Base-by-base conservation (phyloP, 2,797 vertebrate species). In the Enoplosus armatus region DNA sequence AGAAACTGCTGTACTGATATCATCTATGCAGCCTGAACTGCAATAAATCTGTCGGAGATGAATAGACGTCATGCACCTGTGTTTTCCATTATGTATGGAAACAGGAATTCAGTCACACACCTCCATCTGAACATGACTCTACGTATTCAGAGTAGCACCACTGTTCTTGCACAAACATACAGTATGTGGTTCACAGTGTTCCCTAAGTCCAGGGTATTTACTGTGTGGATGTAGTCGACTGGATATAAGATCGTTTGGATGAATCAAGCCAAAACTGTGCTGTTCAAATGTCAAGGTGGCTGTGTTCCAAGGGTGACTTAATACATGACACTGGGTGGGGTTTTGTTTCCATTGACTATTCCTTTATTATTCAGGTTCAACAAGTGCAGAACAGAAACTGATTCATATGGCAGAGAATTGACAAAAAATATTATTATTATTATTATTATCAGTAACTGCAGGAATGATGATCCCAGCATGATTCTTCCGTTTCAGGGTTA, bases 401-500 rank as follows among this genome's bases (percentile, higher is more conserved):
- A 71, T 54, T 69, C 6, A 62, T 41, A 20, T 8, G 27, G 18
- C 41, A 72, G n/a, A 16, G 14, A 33, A 11, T 18, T 37, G 6
- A 60, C 8, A 12, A 56, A 43, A 56, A 43, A n/a, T n/a, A n/a
- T n/a, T n/a, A n/a, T n/a, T n/a, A n/a, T n/a, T n/a, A n/a, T n/a
- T n/a, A n/a, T n/a, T n/a, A n/a, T n/a, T n/a, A n/a, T n/a, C n/a
- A n/a, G n/a, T n/a, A n/a, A n/a, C n/a, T 35, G 27, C 14, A 62
- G 16, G 62, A 67, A 48, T 63, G 1, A 64, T 77, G 35, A 67
- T 53, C 9, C 51, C 29, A 61, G 26, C 15, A 2, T 59, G 3
- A n/a, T 66, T 24, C 73, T 62, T 90, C 93, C 91, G 90, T 96
- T 96, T 76, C 93, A 99, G 98, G 97, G 82, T 72, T 96, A 58